Conservation (phyloP, 2,113 vertebrate species). For the Campylomormyrus tamandua region DNA sequence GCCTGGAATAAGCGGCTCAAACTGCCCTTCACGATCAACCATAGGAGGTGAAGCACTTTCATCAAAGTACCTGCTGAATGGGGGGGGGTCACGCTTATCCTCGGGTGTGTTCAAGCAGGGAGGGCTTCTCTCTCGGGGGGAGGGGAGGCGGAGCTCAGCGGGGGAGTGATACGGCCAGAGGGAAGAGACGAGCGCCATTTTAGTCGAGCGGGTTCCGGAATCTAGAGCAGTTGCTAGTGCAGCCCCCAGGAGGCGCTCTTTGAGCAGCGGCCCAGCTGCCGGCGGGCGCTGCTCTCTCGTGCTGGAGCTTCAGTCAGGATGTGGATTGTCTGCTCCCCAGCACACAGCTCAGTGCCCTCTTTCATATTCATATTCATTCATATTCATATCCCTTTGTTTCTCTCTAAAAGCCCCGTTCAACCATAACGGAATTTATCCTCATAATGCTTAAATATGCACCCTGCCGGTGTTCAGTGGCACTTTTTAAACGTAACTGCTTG, state of each 20-base stretch:
- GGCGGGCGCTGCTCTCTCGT: not conserved
- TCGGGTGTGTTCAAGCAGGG: not conserved
- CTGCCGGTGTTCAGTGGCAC: not conserved
- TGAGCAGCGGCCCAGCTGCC: not conserved
- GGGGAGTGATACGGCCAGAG: not conserved
- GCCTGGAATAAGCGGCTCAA: not conserved
- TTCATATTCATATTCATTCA: conserved; percentile 4
- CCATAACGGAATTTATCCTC: not conserved
- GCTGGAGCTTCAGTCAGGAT: not conserved
- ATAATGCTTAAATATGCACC: not conserved
- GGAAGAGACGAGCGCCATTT: not conserved
- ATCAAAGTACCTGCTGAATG: not conserved
- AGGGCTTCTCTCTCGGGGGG: not conserved
- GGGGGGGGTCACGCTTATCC: not conserved
- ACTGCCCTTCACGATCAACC: not conserved
- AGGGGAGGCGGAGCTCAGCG: not conserved
- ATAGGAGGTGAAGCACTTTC: not conserved
- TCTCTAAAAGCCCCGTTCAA: not conserved
- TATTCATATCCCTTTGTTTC: conserved; percentile 7
- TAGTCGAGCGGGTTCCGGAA: not conserved
- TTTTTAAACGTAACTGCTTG: not conserved
- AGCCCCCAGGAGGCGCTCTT: not conserved
- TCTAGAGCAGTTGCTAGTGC: not conserved
- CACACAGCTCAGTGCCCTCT: not conserved
- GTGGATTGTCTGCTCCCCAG: not conserved